Percentiles rank a stretch among this genome's conserved stretches.
phyloP scores from a whole-genome alignment of 2,113 vertebrate genomes.

The Ailurus styani region DNA sequence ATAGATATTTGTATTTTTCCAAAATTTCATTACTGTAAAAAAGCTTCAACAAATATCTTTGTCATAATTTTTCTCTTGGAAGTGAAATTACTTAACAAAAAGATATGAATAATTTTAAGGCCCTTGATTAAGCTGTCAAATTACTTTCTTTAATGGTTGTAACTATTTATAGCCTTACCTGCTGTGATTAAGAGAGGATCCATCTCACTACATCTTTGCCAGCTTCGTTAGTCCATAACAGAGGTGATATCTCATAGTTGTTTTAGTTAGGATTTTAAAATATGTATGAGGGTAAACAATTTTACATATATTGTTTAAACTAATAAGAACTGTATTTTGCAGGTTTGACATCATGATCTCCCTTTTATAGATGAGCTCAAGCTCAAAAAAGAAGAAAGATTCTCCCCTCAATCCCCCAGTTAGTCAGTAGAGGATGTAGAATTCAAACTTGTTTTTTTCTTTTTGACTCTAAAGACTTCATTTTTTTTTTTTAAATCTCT shows the following conservation, averaged over 20 bases:
- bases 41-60: background rate
- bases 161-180: background rate
- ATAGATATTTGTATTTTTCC: background rate
- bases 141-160: background rate
- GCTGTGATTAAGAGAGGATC: background rate
- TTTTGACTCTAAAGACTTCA: background rate
- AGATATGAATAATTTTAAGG: background rate
- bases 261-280: background rate
- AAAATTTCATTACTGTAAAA: background rate
- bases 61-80: background rate
- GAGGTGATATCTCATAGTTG: background rate
- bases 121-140: background rate
- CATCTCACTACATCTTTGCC: background rate
- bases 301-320: background rate
- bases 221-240: background rate
- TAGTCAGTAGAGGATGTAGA: background rate
- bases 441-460: background rate
- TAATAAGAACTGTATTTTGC: background rate
- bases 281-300: background rate
- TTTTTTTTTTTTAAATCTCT: background rate
- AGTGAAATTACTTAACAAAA: background rate
- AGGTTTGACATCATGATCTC: background rate
- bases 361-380: slow-evolving; percentile 1
- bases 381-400: background rate
- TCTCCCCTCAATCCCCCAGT: background rate